Base-by-base conservation (phyloP, 2,888 invertebrate species). In the Yponomeuta sedellus region DNA sequence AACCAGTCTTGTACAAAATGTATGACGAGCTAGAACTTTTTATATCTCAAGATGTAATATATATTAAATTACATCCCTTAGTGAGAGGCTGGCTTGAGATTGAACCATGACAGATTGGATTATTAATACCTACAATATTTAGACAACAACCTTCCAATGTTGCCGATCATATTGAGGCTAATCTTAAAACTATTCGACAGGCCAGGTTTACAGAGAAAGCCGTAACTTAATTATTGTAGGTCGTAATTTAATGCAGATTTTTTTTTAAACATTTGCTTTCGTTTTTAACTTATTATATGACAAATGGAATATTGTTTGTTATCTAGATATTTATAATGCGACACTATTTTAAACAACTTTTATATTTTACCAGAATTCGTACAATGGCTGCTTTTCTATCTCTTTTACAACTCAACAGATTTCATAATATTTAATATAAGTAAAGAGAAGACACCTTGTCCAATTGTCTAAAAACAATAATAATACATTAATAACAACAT, bases 211-310 rank as follows among this genome's bases (percentile, higher is more conserved):
- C 10, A 77, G 86, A 85, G 77, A 88, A 83, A 88, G 82, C 75
- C 77, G 71, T 71, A 75, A 78, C 66, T 79, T 83, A 78, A 86
- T 87, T 88, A 89, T 86, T 89, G 88, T 90, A 90, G 89, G 89
- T 91, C 89, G 89, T 90, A 90, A 89, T 91, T 91, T 90, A 91
- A 90, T 90, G 89, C 86, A 85, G 83, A 88, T 90, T 86, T 85
- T 87, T 90, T 88, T 86, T 85, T n/a, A n/a, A 88, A 88, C 87
- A 87, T 88, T 88, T 86, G 83, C 82, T 84, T 88, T 84, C 86
- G 88, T 85, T 84, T 40, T 86, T 89, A 83, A 86, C 87, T 89
- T 91, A 89, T 85, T 88, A 88, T 89, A 91, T 89, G 90, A 90
- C 90, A 90, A 81, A 90, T 91, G 91, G 91, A 91, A 91, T 91